Evolutionary conservation across 2,888 invertebrate species (phyloP).

Genomic region (Lobophora halterata): DNA sequence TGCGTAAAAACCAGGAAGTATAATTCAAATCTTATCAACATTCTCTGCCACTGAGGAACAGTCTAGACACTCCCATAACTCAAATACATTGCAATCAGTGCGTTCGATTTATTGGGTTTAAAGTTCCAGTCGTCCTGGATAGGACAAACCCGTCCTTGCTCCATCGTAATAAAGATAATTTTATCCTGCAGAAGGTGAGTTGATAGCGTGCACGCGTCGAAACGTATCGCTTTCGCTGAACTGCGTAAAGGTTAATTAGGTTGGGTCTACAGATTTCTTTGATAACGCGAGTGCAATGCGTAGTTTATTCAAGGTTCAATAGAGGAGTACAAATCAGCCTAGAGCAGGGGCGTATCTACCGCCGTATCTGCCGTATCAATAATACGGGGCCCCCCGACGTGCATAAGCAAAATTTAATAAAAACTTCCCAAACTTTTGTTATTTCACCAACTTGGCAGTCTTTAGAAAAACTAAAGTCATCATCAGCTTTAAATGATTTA

Average conservation of each 20-base stretch:
- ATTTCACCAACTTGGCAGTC: too few species aligned
- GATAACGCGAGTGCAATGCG: too few species aligned
- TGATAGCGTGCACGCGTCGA: constrained; percentile 23
- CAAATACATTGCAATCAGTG: constrained; percentile 11
- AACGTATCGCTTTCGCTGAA: constrained; percentile 21
- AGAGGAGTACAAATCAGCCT: too few species aligned
- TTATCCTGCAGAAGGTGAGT: constrained; percentile 12
- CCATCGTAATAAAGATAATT: constrained; percentile 16
- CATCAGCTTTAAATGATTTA: too few species aligned
- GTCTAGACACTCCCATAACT: constrained; percentile 10
- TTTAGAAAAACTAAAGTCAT: too few species aligned
- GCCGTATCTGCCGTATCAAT: too few species aligned
- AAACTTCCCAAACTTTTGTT: too few species aligned
- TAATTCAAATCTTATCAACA: not conserved
- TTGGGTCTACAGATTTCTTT: too few species aligned
- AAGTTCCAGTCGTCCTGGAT: constrained; percentile 14
- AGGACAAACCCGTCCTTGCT: constrained; percentile 9
- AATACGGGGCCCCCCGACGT: too few species aligned
- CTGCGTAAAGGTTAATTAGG: constrained; percentile 10
- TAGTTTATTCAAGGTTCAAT: too few species aligned
- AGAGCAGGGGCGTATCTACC: too few species aligned
- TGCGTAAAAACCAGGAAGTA: not conserved
- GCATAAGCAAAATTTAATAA: too few species aligned
- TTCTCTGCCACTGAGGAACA: not conserved
- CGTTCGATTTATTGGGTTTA: constrained; percentile 21